Conservation (phyloP, 2,888 invertebrate species). For the Dinocampus coccinellae region DNA sequence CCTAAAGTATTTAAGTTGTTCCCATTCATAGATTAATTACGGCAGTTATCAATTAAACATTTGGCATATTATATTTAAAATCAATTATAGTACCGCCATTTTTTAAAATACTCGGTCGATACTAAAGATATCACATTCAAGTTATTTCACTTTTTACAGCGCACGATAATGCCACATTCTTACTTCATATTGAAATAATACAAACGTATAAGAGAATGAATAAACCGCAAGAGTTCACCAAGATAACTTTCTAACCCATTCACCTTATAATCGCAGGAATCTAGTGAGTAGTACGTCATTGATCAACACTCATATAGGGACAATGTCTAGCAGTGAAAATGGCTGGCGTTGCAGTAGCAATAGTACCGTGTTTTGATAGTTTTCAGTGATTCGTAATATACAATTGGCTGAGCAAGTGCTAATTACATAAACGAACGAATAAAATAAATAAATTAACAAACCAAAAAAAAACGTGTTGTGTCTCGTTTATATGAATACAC, state of each 20-base stretch:
- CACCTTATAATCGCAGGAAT: constrained; percentile 10
- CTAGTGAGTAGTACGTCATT: constrained; percentile 21
- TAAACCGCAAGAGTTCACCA: background rate
- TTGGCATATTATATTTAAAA: too few relatives aligned
- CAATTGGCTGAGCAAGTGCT: background rate
- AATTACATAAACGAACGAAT: background rate
- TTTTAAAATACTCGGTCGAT: too few relatives aligned
- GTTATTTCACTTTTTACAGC: too few relatives aligned
- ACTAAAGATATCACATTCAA: too few relatives aligned
- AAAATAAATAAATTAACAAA: background rate
- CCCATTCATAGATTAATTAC: too few relatives aligned
- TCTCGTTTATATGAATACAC: background rate
- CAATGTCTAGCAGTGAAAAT: constrained; percentile 50
- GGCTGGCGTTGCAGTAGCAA: constrained; percentile 54
- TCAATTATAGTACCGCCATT: too few relatives aligned
- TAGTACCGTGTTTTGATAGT: constrained; percentile 58
- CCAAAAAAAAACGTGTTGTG: too few relatives aligned
- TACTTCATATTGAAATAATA: background rate
- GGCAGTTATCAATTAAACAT: too few relatives aligned
- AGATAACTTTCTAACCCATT: constrained; percentile 4
- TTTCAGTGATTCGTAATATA: constrained; percentile 35
- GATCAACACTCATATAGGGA: constrained; percentile 5
- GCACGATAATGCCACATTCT: too few relatives aligned
- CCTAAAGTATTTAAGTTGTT: too few relatives aligned
- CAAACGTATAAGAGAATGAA: background rate